Conservation (phyloP, 1,140 invertebrate species). For the Lutraria rhynchaena region DNA sequence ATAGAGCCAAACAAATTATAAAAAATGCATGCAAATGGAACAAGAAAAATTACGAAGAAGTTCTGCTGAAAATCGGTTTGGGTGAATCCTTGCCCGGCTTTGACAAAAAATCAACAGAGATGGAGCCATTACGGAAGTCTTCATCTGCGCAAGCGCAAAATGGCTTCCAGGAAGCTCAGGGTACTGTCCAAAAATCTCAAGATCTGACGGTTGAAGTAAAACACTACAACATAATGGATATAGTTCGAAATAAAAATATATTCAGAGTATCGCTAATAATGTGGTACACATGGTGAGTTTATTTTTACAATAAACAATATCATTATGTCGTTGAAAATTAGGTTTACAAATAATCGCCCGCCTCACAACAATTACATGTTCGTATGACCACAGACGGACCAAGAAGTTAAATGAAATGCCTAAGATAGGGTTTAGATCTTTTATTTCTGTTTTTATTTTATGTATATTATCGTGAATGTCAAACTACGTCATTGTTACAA, state of each 20-base stretch:
- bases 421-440: too few species aligned
- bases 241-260: constrained; percentile 38
- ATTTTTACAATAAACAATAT: too few species aligned
- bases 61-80: constrained; percentile 18
- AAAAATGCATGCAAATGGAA: constrained; percentile 58
- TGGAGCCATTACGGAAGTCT: background rate
- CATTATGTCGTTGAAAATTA: too few species aligned
- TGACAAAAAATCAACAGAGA: background rate
- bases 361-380: too few species aligned
- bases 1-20: constrained; percentile 26
- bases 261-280: constrained; percentile 44
- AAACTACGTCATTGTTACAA: too few species aligned
- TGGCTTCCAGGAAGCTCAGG: background rate
- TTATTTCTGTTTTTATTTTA: too few species aligned
- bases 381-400: too few species aligned
- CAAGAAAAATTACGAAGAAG: constrained; percentile 37
- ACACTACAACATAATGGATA: constrained; percentile 15
- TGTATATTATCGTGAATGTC: too few species aligned
- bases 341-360: too few species aligned
- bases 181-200: background rate
- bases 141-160: background rate
- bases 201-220: constrained; percentile 13
- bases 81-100: background rate
- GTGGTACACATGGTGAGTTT: constrained; percentile 43
- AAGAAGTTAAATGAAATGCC: too few species aligned